Base-by-base conservation (phyloP, 92 coral and sea anemone species). In the Parazoanthus atlanticus region DNA sequence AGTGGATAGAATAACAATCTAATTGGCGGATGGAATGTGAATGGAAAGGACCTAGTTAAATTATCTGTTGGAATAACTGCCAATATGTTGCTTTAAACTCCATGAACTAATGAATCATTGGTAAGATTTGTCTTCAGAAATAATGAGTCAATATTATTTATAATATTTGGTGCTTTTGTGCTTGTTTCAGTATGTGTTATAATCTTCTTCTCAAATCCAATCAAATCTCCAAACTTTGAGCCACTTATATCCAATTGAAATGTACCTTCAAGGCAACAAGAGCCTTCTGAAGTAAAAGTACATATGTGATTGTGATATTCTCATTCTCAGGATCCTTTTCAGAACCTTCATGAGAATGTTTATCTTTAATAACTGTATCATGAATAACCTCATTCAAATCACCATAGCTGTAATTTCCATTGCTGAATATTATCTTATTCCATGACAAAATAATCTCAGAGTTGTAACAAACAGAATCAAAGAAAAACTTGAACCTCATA, bases 51-150 rank as follows among this genome's bases (percentile, higher is more conserved):
- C n/a, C n/a, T n/a, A 23, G 33, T 77, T 19, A 77, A 10, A 77
- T 40, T 40, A 40, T 77, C 82, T 30, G 82, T 77, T 52, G 61
- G 61, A 52, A 77, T 40, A 40, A 77, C 82, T 25, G 38, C n/a
- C 10, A 77, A 30, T 30, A 43, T 77, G n/a, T 32, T 32, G 36
- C 31, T n/a, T 72, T 6, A n/a, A 7, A 7, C 36, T 6, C 76
- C 25, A 32, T 72, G 41, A 30, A 78, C 83, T 29, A 78, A 23
- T 31, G 41, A 29, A 7, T 78, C 83, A 43, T 6, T 78, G 2
- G 23, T 78, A 12, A 58, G 2, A 58, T 58, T 58, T 3, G 66
- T 12, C 1, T 21, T 4, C 2, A 58, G 5, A 58, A 3, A 3
- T 58, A 1, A 10, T 58, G 15, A 4, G 25, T 58, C 66, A n/a